Base-by-base conservation (phyloP, 1,140 invertebrate species). In the Conopomorpha cramerella region DNA sequence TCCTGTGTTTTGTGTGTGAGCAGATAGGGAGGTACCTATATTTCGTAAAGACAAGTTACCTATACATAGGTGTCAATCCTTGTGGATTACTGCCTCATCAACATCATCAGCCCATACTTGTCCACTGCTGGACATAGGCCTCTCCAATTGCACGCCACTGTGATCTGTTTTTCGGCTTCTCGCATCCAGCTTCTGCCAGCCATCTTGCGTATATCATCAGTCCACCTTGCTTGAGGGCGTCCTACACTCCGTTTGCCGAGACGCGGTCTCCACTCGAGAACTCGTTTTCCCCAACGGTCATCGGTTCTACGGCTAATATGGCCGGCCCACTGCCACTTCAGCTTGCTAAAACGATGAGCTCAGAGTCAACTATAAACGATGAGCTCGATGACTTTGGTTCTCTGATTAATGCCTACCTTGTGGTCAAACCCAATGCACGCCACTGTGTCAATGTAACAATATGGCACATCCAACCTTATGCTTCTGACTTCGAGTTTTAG, bases 321-420 rank as follows among this genome's bases (percentile, higher is more conserved):
- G 73, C 19, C 19, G 10, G 19, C 19, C 19, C 19, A 23, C 10
- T 23, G 19, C 19, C 19, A 23, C 19, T 23, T 56, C 0, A 41
- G 55, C 6, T 48, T 80, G 3, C 43, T 48, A 0, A 41, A 39
- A 3, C 4, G 64, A 3, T 38, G 62, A 18, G 51, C 65, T 2
- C n/a, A n/a, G n/a, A n/a, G n/a, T n/a, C n/a, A 55, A 52, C 25
- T 59, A 70, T 12, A 70, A 67, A 61, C 30, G 72, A 0, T 61
- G 65, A 23, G 4, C 4, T 23, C 19, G 19, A 10, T 23, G 10
- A 23, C 19, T 23, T 23, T 23, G 10, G 19, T 23, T 23, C 19
- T 23, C 19, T 10, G 4, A 10, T 10, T 4, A 10, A 23, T 23
- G 4, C 10, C 19, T 23, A 6, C 19, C 4, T 23, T 23, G 10